Conservation (phyloP, 2,797 vertebrate genomes). For the Lacerta viridis region DNA sequence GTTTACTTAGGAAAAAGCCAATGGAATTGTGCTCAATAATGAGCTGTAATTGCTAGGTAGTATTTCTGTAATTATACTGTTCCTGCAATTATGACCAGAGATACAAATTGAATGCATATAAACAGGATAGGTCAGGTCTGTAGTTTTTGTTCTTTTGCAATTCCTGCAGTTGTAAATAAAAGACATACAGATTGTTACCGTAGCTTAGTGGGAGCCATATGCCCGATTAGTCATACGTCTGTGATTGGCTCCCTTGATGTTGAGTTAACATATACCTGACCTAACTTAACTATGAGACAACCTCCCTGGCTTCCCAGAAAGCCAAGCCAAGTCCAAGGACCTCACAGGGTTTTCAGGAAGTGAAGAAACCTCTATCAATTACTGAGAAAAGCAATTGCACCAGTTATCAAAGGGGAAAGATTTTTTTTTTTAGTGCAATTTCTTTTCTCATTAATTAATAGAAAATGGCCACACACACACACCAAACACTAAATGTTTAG, state of each 20-base stretch:
- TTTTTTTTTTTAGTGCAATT: no score
- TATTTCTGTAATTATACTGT: constrained; percentile 42
- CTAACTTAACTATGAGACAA: no score
- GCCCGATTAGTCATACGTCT: no score
- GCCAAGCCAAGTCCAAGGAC: no score
- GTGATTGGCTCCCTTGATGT: not conserved
- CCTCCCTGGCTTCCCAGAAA: no score
- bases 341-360: no score
- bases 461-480: no score
- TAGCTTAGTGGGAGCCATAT: not conserved
- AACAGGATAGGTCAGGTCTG: not conserved
- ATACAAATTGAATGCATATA: not conserved
- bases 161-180: not conserved
- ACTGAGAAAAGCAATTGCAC: no score
- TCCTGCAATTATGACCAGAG: not conserved
- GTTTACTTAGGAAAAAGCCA: constrained; percentile 10
- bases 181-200: not conserved
- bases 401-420: no score
- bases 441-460: no score
- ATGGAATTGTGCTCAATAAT: not conserved
- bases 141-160: not conserved
- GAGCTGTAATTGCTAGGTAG: constrained; percentile 36
- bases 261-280: not conserved
- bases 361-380: no score
- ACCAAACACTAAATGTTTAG: no score